phyloP scores from a whole-genome alignment of 2,888 invertebrate species.

The Exocentrus adspersus region DNA sequence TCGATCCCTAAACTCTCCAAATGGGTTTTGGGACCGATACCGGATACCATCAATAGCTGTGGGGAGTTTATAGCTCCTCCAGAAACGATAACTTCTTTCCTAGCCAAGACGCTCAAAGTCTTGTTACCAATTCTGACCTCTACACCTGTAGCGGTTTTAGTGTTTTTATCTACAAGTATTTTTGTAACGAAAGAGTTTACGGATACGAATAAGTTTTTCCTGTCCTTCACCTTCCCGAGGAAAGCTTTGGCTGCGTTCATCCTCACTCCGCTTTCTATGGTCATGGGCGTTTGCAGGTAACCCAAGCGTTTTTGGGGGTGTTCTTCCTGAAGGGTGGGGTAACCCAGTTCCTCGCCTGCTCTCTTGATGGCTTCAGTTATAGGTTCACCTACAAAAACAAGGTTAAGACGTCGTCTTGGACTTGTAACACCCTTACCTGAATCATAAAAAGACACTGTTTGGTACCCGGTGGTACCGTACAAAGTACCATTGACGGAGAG shows the following conservation, averaged over 20 bases:
- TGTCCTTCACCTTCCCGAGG: constrained; percentile 65
- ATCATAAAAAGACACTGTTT: constrained; percentile 63
- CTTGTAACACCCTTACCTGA: no score
- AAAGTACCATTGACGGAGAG: constrained; percentile 53
- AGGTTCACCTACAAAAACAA: constrained; percentile 38
- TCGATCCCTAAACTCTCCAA: constrained; percentile 64
- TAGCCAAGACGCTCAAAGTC: constrained; percentile 58
- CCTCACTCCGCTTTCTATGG: constrained; percentile 60
- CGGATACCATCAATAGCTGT: constrained; percentile 76
- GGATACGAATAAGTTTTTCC: constrained; percentile 70
- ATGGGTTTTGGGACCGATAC: constrained; percentile 68
- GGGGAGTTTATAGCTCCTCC: constrained; percentile 75
- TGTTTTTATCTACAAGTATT: constrained; percentile 64
- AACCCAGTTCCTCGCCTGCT: constrained; percentile 65
- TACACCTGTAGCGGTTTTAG: constrained; percentile 64
- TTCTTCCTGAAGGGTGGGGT: constrained; percentile 43
- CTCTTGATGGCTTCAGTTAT: constrained; percentile 51
- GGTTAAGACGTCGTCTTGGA: background rate
- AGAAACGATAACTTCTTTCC: constrained; percentile 72
- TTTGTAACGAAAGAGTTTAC: constrained; percentile 68
- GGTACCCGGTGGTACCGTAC: constrained; percentile 64
- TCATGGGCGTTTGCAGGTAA: constrained; percentile 46
- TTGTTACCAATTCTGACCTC: constrained; percentile 58
- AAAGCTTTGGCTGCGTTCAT: constrained; percentile 77
- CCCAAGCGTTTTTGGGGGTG: constrained; percentile 52